Base-by-base conservation (phyloP, 2,888 invertebrate species). In the Apodemia hepburni region DNA sequence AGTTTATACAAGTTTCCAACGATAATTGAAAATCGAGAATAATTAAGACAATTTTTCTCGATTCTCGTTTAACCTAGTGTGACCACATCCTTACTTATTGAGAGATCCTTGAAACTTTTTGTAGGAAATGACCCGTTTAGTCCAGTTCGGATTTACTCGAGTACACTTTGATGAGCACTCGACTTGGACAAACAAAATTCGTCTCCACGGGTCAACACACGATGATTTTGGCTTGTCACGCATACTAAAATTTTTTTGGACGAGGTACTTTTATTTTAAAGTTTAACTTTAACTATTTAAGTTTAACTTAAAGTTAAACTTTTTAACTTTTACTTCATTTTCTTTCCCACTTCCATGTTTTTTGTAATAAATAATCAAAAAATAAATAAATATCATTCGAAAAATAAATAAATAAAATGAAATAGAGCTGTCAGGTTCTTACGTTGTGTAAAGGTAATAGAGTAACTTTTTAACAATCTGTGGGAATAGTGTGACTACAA, bases 91-190 rank as follows among this genome's bases (percentile, higher is more conserved):
- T 54, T 27, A 54, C 22, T 61, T 66, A 67, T 71, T 63, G 66
- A 79, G 78, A 68, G 72, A 71, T 69, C 65, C 73, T 77, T 68
- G 62, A 78, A 73, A 75, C 73, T 75, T 80, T 79, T 84, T 69
- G 79, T 78, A 70, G 77, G 80, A 84, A 82, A 78, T 76, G 80
- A 81, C 75, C 76, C 77, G 70, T 70, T 68, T 75, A 72, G 75
- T 72, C 74, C 75, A 77, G 77, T 77, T 62, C 76, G 70, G 61
- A 65, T 66, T 65, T 64, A 51, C 63, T 76, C 62, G 65, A 78
- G 80, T 61, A 70, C 71, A 8, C 72, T 77, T 64, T 61, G 71
- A 74, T 71, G 69, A 65, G 65, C 68, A 72, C 73, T 74, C 64
- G 70, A 69, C 63, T 42, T 65, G 68, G 61, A 66, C 74, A 75